Percentiles rank a stretch among this genome's conserved stretches.
phyloP scores from a whole-genome alignment of 2,113 vertebrate species.

The Brachirus orientalis region DNA sequence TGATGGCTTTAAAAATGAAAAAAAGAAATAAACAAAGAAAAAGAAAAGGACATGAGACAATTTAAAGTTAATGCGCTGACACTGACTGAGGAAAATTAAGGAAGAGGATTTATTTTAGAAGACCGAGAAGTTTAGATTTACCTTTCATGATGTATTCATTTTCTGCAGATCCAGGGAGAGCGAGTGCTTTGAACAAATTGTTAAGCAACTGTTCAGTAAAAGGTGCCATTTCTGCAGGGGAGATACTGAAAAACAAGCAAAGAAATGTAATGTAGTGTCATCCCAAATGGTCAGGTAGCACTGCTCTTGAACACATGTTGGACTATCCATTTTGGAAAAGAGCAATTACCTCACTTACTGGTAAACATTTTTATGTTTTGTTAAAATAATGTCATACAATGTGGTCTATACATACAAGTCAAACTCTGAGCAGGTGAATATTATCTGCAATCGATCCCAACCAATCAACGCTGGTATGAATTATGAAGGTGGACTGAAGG shows the following conservation, averaged over 20 bases:
- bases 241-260: constrained; percentile 83
- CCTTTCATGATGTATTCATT: constrained; percentile 99
- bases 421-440: too few species aligned
- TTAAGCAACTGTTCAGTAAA: constrained; percentile 95
- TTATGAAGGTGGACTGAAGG: too few species aligned
- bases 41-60: constrained; percentile 2
- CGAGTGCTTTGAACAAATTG: constrained; percentile 94
- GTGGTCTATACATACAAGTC: too few species aligned
- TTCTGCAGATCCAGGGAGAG: constrained; percentile 94
- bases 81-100: background rate
- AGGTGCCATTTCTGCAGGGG: constrained; percentile 90
- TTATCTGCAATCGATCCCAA: too few species aligned
- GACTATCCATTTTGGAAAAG: too few species aligned
- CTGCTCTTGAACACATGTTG: too few species aligned
- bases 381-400: too few species aligned
- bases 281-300: background rate
- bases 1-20: constrained; percentile 88
- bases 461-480: too few species aligned
- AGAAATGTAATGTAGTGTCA: background rate
- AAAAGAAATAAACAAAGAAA: background rate
- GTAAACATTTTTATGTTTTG: too few species aligned
- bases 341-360: too few species aligned
- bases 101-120: background rate
- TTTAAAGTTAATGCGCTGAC: constrained; percentile 9
- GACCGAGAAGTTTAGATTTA: constrained; percentile 47